These are phyloP conservation scores for Apodemia hepburni DNA, from an alignment of 2,888 invertebrate species.

Conservation along the genomic window DNA sequence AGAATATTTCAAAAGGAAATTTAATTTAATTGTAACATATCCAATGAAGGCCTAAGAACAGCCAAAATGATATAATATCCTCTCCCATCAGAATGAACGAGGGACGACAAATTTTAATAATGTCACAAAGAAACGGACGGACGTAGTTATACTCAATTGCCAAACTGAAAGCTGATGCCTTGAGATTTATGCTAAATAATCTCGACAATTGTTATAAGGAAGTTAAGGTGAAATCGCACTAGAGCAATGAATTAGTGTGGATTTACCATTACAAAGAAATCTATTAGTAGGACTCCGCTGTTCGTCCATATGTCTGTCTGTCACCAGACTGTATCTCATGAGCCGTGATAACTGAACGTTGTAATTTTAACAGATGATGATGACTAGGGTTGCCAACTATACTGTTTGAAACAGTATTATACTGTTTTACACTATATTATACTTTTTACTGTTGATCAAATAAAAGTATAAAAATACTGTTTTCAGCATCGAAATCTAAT, in stretches of 20 bases:
- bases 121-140: slow-evolving; percentile 28
- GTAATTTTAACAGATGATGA: no score
- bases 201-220: no score
- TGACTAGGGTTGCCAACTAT: no score
- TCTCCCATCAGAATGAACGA: slow-evolving; percentile 8
- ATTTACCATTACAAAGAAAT: background rate
- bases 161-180: slow-evolving; percentile 25
- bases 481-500: no score
- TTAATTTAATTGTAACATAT: background rate
- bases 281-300: no score
- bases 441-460: no score
- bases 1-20: background rate
- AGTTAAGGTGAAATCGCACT: background rate
- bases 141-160: slow-evolving; percentile 26
- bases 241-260: background rate
- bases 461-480: no score
- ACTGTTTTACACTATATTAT: no score
- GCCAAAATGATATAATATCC: slow-evolving; percentile 12
- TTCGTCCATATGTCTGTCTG: no score
- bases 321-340: no score
- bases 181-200: slow-evolving; percentile 10
- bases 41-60: background rate
- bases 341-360: no score
- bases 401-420: no score
- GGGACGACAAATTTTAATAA: slow-evolving; percentile 17